Evolutionary conservation across 2,797 vertebrate species (phyloP).

Genomic region (Epinephelus awoara): DNA sequence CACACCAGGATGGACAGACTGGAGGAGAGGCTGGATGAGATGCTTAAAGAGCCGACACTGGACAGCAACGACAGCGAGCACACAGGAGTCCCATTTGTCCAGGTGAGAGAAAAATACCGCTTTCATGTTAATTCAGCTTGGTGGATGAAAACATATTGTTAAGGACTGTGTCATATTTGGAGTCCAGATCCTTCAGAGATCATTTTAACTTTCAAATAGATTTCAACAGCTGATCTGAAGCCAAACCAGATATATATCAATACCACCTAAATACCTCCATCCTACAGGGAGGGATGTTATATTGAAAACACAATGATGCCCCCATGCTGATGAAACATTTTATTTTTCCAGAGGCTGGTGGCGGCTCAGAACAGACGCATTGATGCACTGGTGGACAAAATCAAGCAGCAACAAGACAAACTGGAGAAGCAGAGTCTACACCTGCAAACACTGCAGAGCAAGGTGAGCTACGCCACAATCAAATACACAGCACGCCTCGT

Average conservation of each 20-base stretch:
- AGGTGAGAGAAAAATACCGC: conserved; percentile 81
- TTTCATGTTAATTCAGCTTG: neutral
- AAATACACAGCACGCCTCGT: no score
- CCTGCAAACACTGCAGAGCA: conserved; percentile 91
- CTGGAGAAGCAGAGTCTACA: conserved; percentile 94
- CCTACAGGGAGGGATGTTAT: neutral
- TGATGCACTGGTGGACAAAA: conserved; percentile 91
- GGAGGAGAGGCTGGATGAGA: conserved; percentile 81
- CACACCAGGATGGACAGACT: conserved; percentile 83
- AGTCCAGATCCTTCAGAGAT: neutral
- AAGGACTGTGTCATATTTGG: neutral
- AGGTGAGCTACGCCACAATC: conserved; percentile 81
- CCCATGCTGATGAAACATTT: conserved; percentile 6
- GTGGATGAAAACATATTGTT: no score
- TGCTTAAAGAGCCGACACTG: conserved; percentile 67
- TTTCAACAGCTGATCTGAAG: neutral
- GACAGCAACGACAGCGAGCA: conserved; percentile 75
- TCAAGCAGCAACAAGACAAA: conserved; percentile 93
- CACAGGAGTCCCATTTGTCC: conserved; percentile 80
- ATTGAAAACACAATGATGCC: neutral
- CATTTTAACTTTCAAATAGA: neutral
- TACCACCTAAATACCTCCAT: neutral
- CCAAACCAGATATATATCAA: neutral
- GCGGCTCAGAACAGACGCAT: conserved; percentile 90
- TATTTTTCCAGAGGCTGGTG: conserved; percentile 85